A percentile compares a stretch with the other conserved stretches of the same genome.
Conservation (phyloP, 2,113 vertebrate species). For the Bufo bufo region DNA sequence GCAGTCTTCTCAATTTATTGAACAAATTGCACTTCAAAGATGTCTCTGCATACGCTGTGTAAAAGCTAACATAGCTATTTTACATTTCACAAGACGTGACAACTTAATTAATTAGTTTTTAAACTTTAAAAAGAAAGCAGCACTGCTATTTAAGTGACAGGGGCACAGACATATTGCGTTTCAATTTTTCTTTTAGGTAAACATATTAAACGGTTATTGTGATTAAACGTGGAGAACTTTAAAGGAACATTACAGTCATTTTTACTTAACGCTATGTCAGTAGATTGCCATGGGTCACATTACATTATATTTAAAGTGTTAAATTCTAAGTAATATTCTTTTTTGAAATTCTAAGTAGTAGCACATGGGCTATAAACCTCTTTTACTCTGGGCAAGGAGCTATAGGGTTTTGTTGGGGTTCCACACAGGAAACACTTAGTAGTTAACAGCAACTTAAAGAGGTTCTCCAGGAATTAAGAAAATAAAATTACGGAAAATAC, state of each 20-base stretch:
- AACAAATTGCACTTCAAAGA: not conserved
- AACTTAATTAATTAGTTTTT: conserved; percentile 14
- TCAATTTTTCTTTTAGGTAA: not conserved
- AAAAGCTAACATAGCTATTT: not conserved
- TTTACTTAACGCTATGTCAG: not conserved
- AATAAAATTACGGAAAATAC: no score
- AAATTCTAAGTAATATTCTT: not conserved
- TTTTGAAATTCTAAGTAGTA: conserved; percentile 2
- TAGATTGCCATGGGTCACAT: conserved; percentile 12
- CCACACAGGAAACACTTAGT: no score
- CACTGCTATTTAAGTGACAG: not conserved
- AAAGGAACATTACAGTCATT: not conserved
- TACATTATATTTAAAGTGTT: conserved; percentile 8
- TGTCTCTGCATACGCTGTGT: not conserved
- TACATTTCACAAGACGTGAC: not conserved
- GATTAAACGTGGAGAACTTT: not conserved
- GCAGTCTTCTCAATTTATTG: not conserved
- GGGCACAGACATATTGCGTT: not conserved
- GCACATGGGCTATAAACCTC: not conserved
- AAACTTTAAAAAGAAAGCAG: not conserved
- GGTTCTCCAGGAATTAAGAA: no score
- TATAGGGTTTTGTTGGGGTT: no score
- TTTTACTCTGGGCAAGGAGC: no score
- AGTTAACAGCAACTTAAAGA: no score
- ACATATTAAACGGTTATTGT: conserved; percentile 13